These are phyloP conservation scores for Eriosoma lanigerum DNA, from an alignment of 1,140 invertebrate species.

Conservation along the genomic window DNA sequence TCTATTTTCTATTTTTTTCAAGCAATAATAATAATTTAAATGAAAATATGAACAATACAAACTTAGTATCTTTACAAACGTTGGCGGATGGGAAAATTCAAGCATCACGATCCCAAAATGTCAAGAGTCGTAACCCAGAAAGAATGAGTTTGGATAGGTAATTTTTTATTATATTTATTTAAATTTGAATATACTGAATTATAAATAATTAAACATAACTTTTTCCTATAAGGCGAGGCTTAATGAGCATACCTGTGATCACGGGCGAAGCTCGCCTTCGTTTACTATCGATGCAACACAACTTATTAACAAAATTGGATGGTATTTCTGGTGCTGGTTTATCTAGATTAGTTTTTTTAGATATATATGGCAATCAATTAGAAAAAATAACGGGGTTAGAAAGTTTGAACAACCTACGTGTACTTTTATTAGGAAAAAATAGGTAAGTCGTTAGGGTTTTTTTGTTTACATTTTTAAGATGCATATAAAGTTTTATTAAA, in stretches of 20 bases:
- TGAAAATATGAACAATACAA: conserved; percentile 36
- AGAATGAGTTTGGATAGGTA: conserved; percentile 73
- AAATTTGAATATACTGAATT: not conserved
- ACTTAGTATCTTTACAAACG: conserved; percentile 54
- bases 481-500: not conserved
- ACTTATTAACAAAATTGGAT: conserved; percentile 78
- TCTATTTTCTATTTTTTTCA: too few relatives aligned
- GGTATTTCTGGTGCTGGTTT: conserved; percentile 60
- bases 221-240: conserved; percentile 71
- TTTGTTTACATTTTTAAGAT: not conserved
- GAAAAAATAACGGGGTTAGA: conserved; percentile 78
- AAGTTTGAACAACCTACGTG: conserved; percentile 73
- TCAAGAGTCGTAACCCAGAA: conserved; percentile 74
- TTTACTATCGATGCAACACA: conserved; percentile 86
- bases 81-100: conserved; percentile 63
- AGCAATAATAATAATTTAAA: conserved; percentile 8
- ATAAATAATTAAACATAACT: too few relatives aligned
- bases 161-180: not conserved
- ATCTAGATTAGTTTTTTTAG: conserved; percentile 73
- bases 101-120: conserved; percentile 67
- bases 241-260: conserved; percentile 76
- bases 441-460: conserved; percentile 59
- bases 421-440: conserved; percentile 88
- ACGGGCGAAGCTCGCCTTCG: conserved; percentile 76
- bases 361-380: conserved; percentile 92